Conservation (phyloP, 2,888 invertebrate species). For the Andrena praecox region DNA sequence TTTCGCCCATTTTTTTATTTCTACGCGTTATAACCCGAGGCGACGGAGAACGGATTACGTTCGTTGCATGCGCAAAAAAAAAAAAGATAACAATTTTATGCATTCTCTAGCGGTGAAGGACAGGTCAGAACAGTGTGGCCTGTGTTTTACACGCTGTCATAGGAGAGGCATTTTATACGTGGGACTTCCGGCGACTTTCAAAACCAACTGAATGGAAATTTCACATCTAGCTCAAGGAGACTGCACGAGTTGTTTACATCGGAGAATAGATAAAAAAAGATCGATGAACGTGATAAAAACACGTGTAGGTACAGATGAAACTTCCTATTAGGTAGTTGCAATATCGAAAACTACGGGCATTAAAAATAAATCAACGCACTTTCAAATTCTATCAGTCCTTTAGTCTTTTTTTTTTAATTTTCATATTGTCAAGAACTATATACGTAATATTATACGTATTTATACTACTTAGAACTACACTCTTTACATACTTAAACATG, state of each 20-base stretch:
- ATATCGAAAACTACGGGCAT: too few relatives aligned
- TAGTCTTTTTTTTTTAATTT: too few relatives aligned
- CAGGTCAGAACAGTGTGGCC: conserved; percentile 5
- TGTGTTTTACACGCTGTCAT: conserved; percentile 18
- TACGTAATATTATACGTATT: too few relatives aligned
- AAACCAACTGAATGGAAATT: conserved; percentile 25
- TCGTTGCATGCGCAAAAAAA: not conserved
- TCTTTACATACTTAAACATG: too few relatives aligned
- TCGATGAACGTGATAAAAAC: not conserved
- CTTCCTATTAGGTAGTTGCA: too few relatives aligned
- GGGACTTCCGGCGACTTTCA: conserved; percentile 16
- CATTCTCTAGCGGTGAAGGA: conserved; percentile 17
- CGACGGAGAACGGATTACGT: not conserved
- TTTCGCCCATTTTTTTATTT: not conserved
- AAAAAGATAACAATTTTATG: conserved; percentile 7
- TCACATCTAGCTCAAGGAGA: conserved; percentile 25
- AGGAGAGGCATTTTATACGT: conserved; percentile 16
- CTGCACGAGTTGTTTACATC: conserved; percentile 6
- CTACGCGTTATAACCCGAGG: not conserved
- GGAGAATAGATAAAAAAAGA: conserved; percentile 9
- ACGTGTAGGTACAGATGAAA: not conserved
- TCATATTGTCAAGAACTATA: too few relatives aligned
- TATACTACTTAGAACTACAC: too few relatives aligned
- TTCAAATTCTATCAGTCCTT: not conserved
- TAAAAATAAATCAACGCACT: not conserved